A percentile compares a stretch with the other conserved stretches of the same genome.
Conservation (phyloP, 92 coral and sea anemone species). For the Zoanthus sociatus region DNA sequence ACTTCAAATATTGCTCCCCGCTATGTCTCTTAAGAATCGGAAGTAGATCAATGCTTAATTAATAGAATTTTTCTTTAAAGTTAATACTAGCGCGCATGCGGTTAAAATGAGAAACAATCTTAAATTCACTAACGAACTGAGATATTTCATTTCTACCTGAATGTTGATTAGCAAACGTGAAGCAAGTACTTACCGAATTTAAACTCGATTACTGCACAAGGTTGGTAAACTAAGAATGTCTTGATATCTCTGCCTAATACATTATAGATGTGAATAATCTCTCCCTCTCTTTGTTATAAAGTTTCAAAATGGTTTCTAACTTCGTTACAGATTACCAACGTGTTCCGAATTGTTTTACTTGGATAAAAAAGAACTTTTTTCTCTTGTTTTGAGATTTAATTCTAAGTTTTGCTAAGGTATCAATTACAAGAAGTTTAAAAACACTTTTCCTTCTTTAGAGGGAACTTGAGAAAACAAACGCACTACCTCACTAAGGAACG, state of each 20-base stretch:
- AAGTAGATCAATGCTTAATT: constrained; percentile 31
- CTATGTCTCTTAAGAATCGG: constrained; percentile 33
- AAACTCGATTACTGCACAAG: neutral
- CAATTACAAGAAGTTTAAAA: neutral
- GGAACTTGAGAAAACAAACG: constrained; percentile 11
- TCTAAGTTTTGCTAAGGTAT: neutral
- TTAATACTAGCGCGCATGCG: neutral
- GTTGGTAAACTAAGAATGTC: neutral
- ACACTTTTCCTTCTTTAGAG: neutral
- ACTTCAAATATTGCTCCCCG: constrained; percentile 27
- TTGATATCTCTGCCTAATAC: neutral
- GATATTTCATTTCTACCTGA: neutral
- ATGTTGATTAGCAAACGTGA: constrained; percentile 9
- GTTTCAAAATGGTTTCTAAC: neutral
- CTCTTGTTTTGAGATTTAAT: neutral
- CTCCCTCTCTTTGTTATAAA: neutral
- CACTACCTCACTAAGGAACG: neutral
- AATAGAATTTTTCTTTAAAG: neutral
- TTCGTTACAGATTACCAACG: neutral
- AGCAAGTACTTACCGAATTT: neutral
- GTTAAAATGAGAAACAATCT: constrained; percentile 6
- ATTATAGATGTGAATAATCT: neutral
- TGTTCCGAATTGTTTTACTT: neutral
- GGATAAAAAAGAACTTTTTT: neutral
- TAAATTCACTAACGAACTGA: neutral